Percentiles rank a stretch among this genome's conserved stretches.
These are phyloP conservation scores for Polia nebulosa DNA, from an alignment of 2,888 invertebrate genomes.

Conservation along the genomic window DNA sequence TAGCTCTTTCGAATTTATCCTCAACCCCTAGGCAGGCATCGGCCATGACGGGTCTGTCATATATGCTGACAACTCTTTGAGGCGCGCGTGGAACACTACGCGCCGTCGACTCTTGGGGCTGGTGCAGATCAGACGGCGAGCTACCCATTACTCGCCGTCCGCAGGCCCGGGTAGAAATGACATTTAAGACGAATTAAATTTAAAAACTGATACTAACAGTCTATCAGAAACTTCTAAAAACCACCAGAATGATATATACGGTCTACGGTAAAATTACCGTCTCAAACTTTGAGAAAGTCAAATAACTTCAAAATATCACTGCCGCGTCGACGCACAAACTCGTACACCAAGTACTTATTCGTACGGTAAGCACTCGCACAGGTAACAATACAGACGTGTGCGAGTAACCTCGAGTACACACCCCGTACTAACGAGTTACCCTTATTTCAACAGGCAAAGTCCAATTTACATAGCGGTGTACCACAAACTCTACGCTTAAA, in stretches of 20 bases:
- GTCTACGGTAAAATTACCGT: constrained; percentile 48
- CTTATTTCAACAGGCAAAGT: constrained; percentile 80
- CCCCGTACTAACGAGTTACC: constrained; percentile 78
- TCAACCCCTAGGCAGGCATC: no score
- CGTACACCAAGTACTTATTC: constrained; percentile 26
- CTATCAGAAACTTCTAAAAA: neutral
- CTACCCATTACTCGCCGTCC: no score
- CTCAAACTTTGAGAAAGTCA: constrained; percentile 50
- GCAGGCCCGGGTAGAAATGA: no score
- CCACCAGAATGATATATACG: constrained; percentile 15
- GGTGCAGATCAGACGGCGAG: no score
- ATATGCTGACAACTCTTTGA: no score
- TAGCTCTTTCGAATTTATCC: no score
- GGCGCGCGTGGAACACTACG: no score
- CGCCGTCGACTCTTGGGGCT: no score
- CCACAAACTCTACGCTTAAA: constrained; percentile 85
- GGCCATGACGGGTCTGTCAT: no score
- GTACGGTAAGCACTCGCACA: constrained; percentile 61
- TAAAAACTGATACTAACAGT: neutral
- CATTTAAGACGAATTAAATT: neutral
- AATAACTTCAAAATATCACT: constrained; percentile 59
- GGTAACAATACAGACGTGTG: constrained; percentile 68
- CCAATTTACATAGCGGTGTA: constrained; percentile 88
- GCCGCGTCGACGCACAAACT: constrained; percentile 53
- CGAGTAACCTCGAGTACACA: constrained; percentile 77